Conservation (phyloP, 2,797 vertebrate species). For the Merluccius polli region DNA sequence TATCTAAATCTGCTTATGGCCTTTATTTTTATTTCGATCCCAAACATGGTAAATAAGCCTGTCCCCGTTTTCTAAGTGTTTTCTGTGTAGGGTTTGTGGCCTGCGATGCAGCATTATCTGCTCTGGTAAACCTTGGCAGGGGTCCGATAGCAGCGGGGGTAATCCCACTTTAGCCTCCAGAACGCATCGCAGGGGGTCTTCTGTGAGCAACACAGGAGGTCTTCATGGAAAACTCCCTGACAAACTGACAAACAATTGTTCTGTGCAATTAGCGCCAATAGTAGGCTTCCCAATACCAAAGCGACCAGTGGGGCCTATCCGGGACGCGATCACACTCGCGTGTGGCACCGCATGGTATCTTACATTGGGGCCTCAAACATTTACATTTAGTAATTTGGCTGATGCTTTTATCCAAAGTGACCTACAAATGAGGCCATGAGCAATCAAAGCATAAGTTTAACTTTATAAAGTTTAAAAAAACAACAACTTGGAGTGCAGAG, state of each 20-base stretch:
- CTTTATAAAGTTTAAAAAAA: too few species aligned
- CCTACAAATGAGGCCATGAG: not conserved
- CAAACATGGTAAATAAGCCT: constrained; percentile 39
- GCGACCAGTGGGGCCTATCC: too few species aligned
- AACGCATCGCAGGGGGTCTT: constrained; percentile 50
- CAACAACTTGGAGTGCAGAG: too few species aligned
- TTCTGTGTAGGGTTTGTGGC: constrained; percentile 41
- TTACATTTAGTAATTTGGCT: not conserved
- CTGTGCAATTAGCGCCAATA: not conserved
- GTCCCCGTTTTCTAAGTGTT: constrained; percentile 65
- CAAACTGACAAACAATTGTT: constrained; percentile 26
- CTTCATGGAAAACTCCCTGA: constrained; percentile 15
- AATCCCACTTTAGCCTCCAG: constrained; percentile 68
- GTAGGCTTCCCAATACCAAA: too few species aligned
- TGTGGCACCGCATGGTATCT: too few species aligned
- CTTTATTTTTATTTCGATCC: not conserved
- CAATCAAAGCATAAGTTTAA: not conserved
- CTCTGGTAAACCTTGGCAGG: constrained; percentile 65
- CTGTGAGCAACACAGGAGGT: not conserved
- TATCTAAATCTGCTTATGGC: constrained; percentile 53
- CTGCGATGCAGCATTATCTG: constrained; percentile 48
- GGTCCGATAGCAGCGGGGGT: constrained; percentile 48
- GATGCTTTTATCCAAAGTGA: not conserved
- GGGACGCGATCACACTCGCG: too few species aligned
- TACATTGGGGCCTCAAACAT: not conserved